Base-by-base conservation (phyloP, 2,113 vertebrate species). In the Hemicordylus capensis region DNA sequence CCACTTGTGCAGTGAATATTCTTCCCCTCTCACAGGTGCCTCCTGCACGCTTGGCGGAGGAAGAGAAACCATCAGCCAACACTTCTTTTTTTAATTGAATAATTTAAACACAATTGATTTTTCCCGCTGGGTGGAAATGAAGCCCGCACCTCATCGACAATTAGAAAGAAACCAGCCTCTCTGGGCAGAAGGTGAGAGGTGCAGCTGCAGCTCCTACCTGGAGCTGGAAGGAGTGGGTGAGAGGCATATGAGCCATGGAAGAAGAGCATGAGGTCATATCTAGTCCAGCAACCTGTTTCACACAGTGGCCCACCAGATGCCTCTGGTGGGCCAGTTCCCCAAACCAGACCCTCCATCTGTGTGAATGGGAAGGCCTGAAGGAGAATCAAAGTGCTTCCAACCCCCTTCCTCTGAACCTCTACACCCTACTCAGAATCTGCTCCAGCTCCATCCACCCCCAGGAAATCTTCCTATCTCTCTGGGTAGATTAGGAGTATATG, bases 51-150 rank as follows among this genome's bases (percentile, higher is more conserved):
- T 0, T 42, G 11, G 6, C 26, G 11, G 69, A 73, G 59, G 58
- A 73, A 44, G 59, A 91, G 59, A 86, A 82, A 4, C 83, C 58
- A 64, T 78, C 89, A 87, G 89, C 82, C 83, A 54, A 61, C 0
- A 0, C 76, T 42, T 4, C 66, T 67, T 48, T 86, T 61, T 87
- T 80, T 84, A 94, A 91, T 85, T 86, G 85, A 92, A 67, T 93
- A 86, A 91, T 90, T 91, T 88, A 93, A 90, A 87, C 64, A 44
- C 82, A 88, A 92, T 92, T 83, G 88, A 78, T 93, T 93, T 92
- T 79, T 92, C 79, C 83, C 70, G 39, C 83, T 88, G 87, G 64
- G 75, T 88, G 83, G 88, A 92, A 93, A 88, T 19, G 1, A 87
- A 88, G 64, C 89, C 79, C 77, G 44, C 81, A 88, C 26, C 75